Base-by-base conservation (phyloP, 2,888 invertebrate species). In the Zaprionus lineosus region DNA sequence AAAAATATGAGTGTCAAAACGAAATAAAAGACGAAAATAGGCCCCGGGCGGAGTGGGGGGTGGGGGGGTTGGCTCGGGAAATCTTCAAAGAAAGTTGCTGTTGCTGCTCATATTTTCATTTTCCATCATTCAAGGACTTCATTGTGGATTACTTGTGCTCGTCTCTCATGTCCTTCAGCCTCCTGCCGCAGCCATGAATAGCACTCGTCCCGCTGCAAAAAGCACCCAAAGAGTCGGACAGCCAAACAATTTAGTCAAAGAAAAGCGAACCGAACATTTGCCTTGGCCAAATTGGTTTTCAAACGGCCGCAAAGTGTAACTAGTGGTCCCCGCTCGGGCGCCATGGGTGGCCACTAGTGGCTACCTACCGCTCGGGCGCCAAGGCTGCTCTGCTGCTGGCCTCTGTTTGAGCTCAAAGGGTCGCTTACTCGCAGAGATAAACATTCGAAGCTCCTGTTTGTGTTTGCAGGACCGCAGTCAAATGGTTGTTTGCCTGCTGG, bases 21-120 rank as follows among this genome's bases (percentile, higher is more conserved):
- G 26, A 18, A 48, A 16, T 19, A 16, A 11, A 9, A 24, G 5
- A 9, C 19, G 3, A 4, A 11, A n/a, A 33, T 21, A 46, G 11
- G 43, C 68, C 51, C 9, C 15, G 44, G 34, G 62, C 44, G 9
- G 21, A 55, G 24, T n/a, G 8, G 19, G 16, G 24, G n/a, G n/a
- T n/a, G n/a, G n/a, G n/a, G n/a, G n/a, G n/a, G n/a, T n/a, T n/a
- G n/a, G n/a, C n/a, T n/a, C 44, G 15, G 44, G 26, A 58, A 52
- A 58, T 63, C 63, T 63, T 68, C 69, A 63, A 67, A 67, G 67
- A 4, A 41, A 31, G 24, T 19, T 3, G 8, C 33, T n/a, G 15
- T 28, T 28, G 2, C 11, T 12, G 29, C 51, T 62, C 51, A 56
- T 52, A 67, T 56, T 67, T 57, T 60, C 53, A 40, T 55, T 65